Percentiles rank a stretch among this genome's conserved stretches.
phyloP scores from a whole-genome alignment of 1,140 invertebrate species.

The Pseudomyrmex dendroicus region DNA sequence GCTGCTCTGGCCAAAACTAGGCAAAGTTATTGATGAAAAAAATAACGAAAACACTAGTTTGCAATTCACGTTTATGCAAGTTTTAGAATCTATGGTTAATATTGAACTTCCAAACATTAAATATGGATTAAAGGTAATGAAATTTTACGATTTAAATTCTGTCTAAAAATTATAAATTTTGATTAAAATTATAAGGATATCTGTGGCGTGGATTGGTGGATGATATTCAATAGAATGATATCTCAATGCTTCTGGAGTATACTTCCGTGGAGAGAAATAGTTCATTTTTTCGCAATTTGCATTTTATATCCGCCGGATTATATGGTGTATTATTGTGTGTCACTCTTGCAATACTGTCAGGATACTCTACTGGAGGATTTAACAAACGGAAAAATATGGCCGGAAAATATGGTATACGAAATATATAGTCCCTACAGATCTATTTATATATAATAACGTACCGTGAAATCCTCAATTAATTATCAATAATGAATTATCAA shows the following conservation, averaged over 20 bases:
- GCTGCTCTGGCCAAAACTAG: constrained; percentile 80
- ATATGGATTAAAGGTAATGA: constrained; percentile 79
- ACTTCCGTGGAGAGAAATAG: constrained; percentile 82
- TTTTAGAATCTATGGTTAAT: constrained; percentile 78
- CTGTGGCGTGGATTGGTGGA: constrained; percentile 82
- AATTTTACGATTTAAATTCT: constrained; percentile 5
- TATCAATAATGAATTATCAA: constrained; percentile 26
- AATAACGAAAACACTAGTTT: constrained; percentile 75
- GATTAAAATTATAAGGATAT: constrained; percentile 73
- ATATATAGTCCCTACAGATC: constrained; percentile 11
- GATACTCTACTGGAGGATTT: constrained; percentile 75
- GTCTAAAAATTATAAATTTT: constrained; percentile 36
- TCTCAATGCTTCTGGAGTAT: constrained; percentile 83
- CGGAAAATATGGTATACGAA: constrained; percentile 78
- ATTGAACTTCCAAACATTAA: constrained; percentile 79
- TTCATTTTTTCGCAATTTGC: constrained; percentile 81
- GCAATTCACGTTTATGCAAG: constrained; percentile 78
- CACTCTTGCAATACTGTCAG: constrained; percentile 79
- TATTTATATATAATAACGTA: no score
- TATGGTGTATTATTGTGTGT: constrained; percentile 82
- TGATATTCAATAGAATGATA: constrained; percentile 79
- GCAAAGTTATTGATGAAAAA: constrained; percentile 75
- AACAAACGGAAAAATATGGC: constrained; percentile 79
- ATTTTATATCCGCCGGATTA: constrained; percentile 82
- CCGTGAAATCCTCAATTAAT: not conserved